These are phyloP conservation scores for Podarcis raffonei DNA, from an alignment of 2,113 vertebrate species.

Conservation along the genomic window DNA sequence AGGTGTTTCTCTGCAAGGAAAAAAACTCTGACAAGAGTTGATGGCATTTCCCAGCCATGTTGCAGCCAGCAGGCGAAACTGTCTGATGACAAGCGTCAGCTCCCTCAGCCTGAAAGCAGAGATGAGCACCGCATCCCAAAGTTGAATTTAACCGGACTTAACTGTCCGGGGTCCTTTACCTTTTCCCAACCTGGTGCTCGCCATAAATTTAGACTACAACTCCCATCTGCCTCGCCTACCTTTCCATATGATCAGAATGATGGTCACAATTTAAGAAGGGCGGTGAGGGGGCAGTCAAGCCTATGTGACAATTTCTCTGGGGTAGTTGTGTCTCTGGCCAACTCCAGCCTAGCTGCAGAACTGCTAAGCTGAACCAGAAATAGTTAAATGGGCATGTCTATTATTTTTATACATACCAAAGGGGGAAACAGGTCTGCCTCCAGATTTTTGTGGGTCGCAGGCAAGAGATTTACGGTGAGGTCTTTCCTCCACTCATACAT, in stretches of 20 bases:
- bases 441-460: not conserved
- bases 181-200: too few species aligned
- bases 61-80: not conserved
- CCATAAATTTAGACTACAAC: too few species aligned
- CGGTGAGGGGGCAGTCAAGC: not conserved
- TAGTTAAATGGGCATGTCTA: not conserved
- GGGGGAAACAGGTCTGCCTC: not conserved
- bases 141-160: too few species aligned
- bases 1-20: conserved; percentile 26
- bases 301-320: not conserved
- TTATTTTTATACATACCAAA: not conserved
- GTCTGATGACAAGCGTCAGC: too few species aligned
- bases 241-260: not conserved
- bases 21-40: not conserved
- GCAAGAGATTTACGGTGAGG: not conserved
- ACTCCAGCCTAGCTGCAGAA: not conserved
- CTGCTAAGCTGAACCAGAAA: not conserved
- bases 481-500: not conserved
- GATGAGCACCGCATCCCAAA: too few species aligned
- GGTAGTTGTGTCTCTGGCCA: not conserved
- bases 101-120: too few species aligned
- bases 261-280: not conserved
- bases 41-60: not conserved
- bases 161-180: too few species aligned
- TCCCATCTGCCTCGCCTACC: not conserved